phyloP scores from a whole-genome alignment of 2,797 vertebrate species.

The Nothura maculosa region DNA sequence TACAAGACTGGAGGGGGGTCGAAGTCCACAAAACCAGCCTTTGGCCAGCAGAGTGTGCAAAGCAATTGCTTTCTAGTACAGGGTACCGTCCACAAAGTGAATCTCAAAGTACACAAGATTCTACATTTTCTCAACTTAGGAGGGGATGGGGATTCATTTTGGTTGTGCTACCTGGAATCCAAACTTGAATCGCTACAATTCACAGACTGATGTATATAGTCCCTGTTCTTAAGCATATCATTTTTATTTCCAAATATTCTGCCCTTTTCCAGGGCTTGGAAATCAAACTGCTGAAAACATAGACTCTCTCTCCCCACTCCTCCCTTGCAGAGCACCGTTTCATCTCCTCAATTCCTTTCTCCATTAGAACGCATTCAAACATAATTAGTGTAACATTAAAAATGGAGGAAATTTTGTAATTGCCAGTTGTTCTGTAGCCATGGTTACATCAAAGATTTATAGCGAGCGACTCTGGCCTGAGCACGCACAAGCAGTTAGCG shows the following conservation, averaged over 20 bases:
- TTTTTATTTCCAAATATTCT: neutral
- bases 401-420: slow-evolving; percentile 83
- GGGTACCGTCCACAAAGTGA: neutral
- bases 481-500: slow-evolving; percentile 85
- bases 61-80: neutral
- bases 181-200: accelerated
- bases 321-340: neutral
- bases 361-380: slow-evolving; percentile 85
- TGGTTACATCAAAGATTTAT: slow-evolving; percentile 88
- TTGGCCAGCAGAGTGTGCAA: neutral
- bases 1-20: neutral
- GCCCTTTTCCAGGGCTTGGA: neutral
- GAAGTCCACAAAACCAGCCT: neutral
- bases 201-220: neutral
- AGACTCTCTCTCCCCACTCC: neutral
- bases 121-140: neutral
- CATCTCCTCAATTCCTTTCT: slow-evolving; percentile 67
- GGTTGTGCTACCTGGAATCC: neutral
- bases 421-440: slow-evolving; percentile 87
- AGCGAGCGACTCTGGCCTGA: slow-evolving; percentile 81
- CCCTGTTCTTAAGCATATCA: neutral
- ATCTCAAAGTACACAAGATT: accelerated
- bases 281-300: neutral
- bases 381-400: slow-evolving; percentile 87
- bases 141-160: neutral